A percentile compares a stretch with the other conserved stretches of the same genome.
Conservation (phyloP, 2,888 invertebrate species). For the Agrilus mali region DNA sequence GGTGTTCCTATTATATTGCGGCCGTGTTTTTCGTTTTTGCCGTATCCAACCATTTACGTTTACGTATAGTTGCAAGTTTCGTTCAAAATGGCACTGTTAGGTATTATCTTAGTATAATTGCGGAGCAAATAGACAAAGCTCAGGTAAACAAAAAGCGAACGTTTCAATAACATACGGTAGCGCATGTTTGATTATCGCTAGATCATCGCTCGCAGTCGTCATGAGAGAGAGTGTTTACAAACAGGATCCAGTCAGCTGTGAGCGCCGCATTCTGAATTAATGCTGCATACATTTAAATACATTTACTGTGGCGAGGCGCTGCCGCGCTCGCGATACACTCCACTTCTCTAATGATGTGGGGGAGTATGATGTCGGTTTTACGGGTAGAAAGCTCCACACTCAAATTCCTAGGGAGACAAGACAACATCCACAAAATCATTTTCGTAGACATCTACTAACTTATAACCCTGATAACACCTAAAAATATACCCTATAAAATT, state of each 20-base stretch:
- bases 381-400: no score
- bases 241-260: constrained; percentile 38
- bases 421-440: background rate
- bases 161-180: constrained; percentile 17
- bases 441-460: no score
- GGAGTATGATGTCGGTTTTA: constrained; percentile 5
- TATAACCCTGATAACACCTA: no score
- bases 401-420: no score
- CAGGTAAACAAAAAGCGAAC: constrained; percentile 17
- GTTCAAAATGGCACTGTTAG: no score
- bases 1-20: no score
- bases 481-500: no score
- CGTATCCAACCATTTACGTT: no score
- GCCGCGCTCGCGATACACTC: constrained; percentile 12
- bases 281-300: constrained; percentile 39
- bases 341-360: constrained; percentile 14
- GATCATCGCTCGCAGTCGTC: constrained; percentile 17
- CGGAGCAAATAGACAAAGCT: constrained; percentile 6
- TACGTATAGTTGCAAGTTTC: no score
- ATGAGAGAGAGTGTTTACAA: constrained; percentile 31
- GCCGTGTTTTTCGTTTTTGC: no score
- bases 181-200: constrained; percentile 14
- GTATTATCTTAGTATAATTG: constrained; percentile 3
- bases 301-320: constrained; percentile 24
- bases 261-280: constrained; percentile 36